Evolutionary conservation across 2,888 invertebrate genomes (phyloP), one percentile per base, ranked within the genome.

Genomic region (Tortricodes alternella): DNA sequence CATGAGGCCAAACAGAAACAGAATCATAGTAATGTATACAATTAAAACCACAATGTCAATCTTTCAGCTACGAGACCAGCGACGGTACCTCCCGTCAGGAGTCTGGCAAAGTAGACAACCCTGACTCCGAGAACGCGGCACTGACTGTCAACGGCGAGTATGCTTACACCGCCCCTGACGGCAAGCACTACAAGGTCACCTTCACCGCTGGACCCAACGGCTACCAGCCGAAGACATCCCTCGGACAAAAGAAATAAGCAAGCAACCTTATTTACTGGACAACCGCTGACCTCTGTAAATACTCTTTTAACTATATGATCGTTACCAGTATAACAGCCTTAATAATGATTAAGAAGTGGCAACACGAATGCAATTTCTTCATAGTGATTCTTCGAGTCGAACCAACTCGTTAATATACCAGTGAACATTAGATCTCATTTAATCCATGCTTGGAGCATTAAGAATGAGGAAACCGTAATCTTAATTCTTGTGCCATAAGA

Each of bases 71-170:
- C 58, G 94, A 94, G 70, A 93, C 94, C 18, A 94, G 94, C 66
- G 94, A 94, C 62, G 94, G 94, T 41, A 93, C 93, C 48, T 92
- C 92, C 11, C 89, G 93, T 56, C 92, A 92, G 62, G 94, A 94
- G 73, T 91, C 93, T 68, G 94, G 93, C 16, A 92, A 92, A 61
- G 69, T 94, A 1, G 94, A 94, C 82, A 91, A 92, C 58, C 94
- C 94, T 51, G 86, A 92, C 15, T 83, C 89, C 0, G 94, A 94
- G 59, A 92, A 94, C 62, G 94, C 94, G 62, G 91, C 93, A 3
- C 80, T 94, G 2, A 91, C 92, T 1, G 93, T 94, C 2, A 92
- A 91, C 7, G 94, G 94, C 35, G 90, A 92, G 46, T 92, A 92
- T 73, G 86, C 92, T 0, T 94, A 92, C 86, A 83, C 92, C n/a